Percentiles rank a stretch among this genome's conserved stretches.
These are phyloP conservation scores for Acrossocheilus fasciatus DNA, from an alignment of 2,797 vertebrate species.

Conservation along the genomic window DNA sequence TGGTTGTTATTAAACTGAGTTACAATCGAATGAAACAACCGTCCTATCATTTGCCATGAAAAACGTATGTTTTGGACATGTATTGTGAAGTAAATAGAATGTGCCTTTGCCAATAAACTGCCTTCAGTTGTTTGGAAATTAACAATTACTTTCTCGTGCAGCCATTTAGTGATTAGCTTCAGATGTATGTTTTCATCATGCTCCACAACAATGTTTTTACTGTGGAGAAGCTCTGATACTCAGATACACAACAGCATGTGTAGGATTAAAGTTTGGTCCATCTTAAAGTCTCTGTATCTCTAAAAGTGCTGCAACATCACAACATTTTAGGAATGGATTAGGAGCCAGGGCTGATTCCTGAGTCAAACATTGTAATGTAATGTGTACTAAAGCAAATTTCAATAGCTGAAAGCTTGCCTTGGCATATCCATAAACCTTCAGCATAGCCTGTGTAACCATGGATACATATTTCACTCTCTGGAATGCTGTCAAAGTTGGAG, in stretches of 20 bases:
- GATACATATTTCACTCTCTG: slow-evolving; percentile 36
- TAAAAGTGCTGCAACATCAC: slow-evolving; percentile 3
- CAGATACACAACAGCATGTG: neutral
- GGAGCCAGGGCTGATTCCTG: neutral
- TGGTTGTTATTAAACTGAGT: neutral
- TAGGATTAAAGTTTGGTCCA: slow-evolving; percentile 9
- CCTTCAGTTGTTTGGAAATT: neutral
- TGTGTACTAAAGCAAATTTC: neutral
- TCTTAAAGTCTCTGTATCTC: slow-evolving; percentile 2
- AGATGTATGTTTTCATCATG: neutral
- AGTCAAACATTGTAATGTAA: neutral
- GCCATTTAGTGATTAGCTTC: neutral
- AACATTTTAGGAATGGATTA: neutral
- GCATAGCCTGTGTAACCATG: slow-evolving; percentile 42
- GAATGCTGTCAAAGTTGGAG: slow-evolving; percentile 40
- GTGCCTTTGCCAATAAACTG: neutral
- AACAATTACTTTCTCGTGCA: neutral
- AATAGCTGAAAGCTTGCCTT: slow-evolving; percentile 10
- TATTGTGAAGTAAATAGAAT: neutral
- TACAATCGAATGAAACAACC: neutral
- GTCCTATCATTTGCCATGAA: neutral
- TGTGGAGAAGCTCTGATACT: neutral
- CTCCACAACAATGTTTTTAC: neutral
- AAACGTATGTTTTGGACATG: neutral
- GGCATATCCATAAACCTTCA: slow-evolving; percentile 13